A percentile compares a stretch with the other conserved stretches of the same genome.
These are phyloP conservation scores for Cercopithecus mitis DNA, from an alignment of 2,797 vertebrate species.

Conservation along the genomic window DNA sequence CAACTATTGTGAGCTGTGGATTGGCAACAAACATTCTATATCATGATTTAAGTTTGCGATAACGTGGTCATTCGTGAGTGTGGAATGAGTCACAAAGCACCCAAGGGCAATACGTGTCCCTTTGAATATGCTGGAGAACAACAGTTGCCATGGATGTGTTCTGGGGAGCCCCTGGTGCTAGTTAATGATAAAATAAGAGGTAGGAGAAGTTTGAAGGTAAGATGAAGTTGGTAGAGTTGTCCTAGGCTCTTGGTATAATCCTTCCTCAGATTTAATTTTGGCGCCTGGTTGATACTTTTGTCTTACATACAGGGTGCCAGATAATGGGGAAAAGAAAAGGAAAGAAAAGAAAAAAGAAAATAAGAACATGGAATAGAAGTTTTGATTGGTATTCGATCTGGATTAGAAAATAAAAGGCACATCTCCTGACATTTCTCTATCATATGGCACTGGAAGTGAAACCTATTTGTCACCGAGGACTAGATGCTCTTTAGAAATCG, in stretches of 20 bases:
- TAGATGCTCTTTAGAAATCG: constrained; percentile 9
- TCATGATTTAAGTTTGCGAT: not conserved
- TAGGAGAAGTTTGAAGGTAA: not conserved
- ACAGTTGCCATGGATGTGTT: not conserved
- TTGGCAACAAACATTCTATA: not conserved
- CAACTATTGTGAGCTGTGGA: not conserved
- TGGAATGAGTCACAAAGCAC: not conserved
- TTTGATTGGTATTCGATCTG: not conserved
- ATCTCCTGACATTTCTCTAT: not conserved
- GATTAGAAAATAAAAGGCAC: not conserved
- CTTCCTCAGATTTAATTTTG: not conserved
- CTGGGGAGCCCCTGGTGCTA: not conserved
- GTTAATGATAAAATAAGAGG: not conserved
- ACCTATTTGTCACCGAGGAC: not conserved
- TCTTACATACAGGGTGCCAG: not conserved
- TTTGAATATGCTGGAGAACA: not conserved
- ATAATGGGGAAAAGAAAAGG: not conserved
- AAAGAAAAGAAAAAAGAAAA: not conserved
- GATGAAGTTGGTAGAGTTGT: not conserved
- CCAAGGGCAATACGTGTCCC: not conserved
- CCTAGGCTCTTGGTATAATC: not conserved
- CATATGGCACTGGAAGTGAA: not conserved
- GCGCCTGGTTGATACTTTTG: not conserved
- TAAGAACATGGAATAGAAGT: not conserved
- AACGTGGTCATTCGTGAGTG: not conserved